Conservation (phyloP, 2,888 invertebrate species). For the Lottia gigantea region DNA sequence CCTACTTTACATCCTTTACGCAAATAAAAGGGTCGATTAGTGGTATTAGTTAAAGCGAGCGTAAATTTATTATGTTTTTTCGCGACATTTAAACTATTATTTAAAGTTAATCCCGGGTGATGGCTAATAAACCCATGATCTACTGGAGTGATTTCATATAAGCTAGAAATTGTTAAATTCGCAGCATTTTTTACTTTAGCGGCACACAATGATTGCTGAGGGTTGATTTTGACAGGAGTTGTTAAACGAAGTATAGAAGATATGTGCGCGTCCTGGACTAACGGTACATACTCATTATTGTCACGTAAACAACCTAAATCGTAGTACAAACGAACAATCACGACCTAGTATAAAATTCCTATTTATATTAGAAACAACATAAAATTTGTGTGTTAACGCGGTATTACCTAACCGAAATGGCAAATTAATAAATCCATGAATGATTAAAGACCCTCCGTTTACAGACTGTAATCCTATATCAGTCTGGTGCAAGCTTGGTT, state of each 20-base stretch:
- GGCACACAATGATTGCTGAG: neutral
- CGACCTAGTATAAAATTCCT: too few species aligned
- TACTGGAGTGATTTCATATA: neutral
- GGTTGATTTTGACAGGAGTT: neutral
- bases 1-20: neutral
- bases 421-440: too few species aligned
- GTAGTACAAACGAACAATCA: too few species aligned
- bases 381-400: neutral
- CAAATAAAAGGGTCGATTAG: neutral
- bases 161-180: neutral
- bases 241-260: neutral
- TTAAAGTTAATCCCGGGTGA: neutral
- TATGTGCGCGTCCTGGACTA: too few species aligned
- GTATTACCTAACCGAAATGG: too few species aligned
- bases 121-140: neutral
- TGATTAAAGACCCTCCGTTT: too few species aligned
- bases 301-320: too few species aligned
- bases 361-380: slow-evolving; percentile 8
- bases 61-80: neutral
- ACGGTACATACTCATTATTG: too few species aligned
- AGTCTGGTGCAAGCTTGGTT: too few species aligned
- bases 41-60: neutral
- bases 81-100: neutral
- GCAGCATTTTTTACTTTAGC: neutral
- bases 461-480: too few species aligned